Evolutionary conservation across 2,888 invertebrate genomes (phyloP), one percentile per base, ranked within the genome.

Genomic region (Seira ritae): DNA sequence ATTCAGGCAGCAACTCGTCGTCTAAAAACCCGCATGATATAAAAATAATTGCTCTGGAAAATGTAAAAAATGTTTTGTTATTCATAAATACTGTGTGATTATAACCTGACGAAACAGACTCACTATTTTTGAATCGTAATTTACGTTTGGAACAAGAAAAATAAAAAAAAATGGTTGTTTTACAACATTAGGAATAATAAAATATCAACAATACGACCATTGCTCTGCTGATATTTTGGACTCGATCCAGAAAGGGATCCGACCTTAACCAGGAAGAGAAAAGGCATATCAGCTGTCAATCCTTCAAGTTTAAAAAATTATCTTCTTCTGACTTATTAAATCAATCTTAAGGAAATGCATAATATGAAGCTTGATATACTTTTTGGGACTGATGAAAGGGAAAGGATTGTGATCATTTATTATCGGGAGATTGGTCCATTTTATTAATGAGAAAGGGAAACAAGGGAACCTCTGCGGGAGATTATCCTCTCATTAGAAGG

Each of bases 201-300:
- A 74, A 80, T 80, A 75, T 31, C 62, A 74, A 71, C 20, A 55
- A 71, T 71, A n/a, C n/a, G n/a, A n/a, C n/a, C n/a, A n/a, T n/a
- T n/a, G 60, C 71, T 8, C 8, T 31, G 31, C 3, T 4, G 31
- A 15, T 60, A 60, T 60, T 60, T 62, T 62, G 62, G 62, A 62
- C 20, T 20, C 2, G 62, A 62, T 62, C 62, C 62, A 62, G 62
- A 20, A 62, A 62, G 20, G n/a, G n/a, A 62, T 31, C 31, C 3
- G 8, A 31, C 2, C 2, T 4, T 31, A 31, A 31, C 31, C 31
- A 31, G 62, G 62, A 62, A 62, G 62, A 62, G n/a, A 62, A 60
- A n/a, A 42, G 23, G 69, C 76, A 72, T n/a, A n/a, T 76, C 81
- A 82, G 76, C 76, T 82, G 76, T 82, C 81, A 82, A 82, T 82